Evolutionary conservation across 2,888 invertebrate species (phyloP).

Genomic region (Hartigia nigra): DNA sequence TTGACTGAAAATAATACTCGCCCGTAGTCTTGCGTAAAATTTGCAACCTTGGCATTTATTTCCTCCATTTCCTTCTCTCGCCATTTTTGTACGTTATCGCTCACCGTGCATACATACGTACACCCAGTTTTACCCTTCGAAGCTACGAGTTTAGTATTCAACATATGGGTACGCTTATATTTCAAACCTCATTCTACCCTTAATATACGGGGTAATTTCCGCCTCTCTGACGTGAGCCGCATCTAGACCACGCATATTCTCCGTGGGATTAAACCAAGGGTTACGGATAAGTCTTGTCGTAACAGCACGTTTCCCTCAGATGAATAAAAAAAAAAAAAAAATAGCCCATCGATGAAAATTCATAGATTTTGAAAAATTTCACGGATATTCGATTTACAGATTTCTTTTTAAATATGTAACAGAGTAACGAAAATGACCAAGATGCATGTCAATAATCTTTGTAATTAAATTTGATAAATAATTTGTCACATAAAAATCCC

Average conservation of each 20-base stretch:
- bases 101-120: not conserved
- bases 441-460: not conserved
- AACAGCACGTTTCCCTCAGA: not conserved
- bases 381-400: not conserved
- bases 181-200: slow-evolving; percentile 31
- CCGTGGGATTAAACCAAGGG: not conserved
- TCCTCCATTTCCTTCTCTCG: not conserved
- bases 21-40: not conserved
- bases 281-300: not conserved
- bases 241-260: slow-evolving; percentile 15
- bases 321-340: not conserved
- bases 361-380: not conserved
- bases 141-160: slow-evolving; percentile 4
- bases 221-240: slow-evolving; percentile 29
- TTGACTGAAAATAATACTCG: not conserved
- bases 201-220: slow-evolving; percentile 35
- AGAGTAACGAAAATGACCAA: not conserved
- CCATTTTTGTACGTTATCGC: not conserved
- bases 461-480: no score
- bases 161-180: slow-evolving; percentile 6
- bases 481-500: no score
- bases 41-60: not conserved
- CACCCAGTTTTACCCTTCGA: not conserved
- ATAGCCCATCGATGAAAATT: not conserved
- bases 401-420: not conserved